Conservation (phyloP, 2,888 invertebrate species). For the Halocaridina rubra region DNA sequence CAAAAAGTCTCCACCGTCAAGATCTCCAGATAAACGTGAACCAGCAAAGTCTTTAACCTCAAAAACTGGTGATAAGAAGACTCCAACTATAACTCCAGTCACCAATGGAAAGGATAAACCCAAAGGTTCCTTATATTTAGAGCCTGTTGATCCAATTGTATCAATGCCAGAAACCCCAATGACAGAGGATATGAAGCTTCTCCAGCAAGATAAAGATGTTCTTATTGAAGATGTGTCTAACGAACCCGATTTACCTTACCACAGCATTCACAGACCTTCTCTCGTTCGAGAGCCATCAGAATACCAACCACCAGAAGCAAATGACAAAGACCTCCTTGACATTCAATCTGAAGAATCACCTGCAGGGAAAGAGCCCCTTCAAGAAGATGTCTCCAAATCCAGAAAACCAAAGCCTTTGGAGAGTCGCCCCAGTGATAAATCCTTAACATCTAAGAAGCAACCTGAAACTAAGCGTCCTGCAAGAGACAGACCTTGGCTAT, state of each 20-base stretch:
- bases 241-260: slow-evolving; percentile 56
- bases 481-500: slow-evolving; percentile 34
- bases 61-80: slow-evolving; percentile 10
- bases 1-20: slow-evolving; percentile 38
- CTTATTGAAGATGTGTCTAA: slow-evolving; percentile 57
- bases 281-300: slow-evolving; percentile 62
- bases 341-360: slow-evolving; percentile 15
- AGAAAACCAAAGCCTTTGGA: slow-evolving; percentile 35
- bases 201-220: slow-evolving; percentile 29
- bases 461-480: slow-evolving; percentile 29
- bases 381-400: slow-evolving; percentile 17
- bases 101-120: neutral
- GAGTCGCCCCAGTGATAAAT: slow-evolving; percentile 36
- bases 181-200: slow-evolving; percentile 60
- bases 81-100: slow-evolving; percentile 7
- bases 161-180: slow-evolving; percentile 61
- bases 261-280: slow-evolving; percentile 58
- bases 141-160: slow-evolving; percentile 40
- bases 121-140: neutral
- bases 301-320: slow-evolving; percentile 19
- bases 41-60: slow-evolving; percentile 6
- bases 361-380: neutral
- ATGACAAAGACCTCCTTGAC: neutral
- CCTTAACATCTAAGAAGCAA: slow-evolving; percentile 23
- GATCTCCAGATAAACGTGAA: slow-evolving; percentile 42